Evolutionary conservation across 2,797 vertebrate species (phyloP), one percentile per base, ranked within the genome.

Genomic region (Ammospiza maritima): DNA sequence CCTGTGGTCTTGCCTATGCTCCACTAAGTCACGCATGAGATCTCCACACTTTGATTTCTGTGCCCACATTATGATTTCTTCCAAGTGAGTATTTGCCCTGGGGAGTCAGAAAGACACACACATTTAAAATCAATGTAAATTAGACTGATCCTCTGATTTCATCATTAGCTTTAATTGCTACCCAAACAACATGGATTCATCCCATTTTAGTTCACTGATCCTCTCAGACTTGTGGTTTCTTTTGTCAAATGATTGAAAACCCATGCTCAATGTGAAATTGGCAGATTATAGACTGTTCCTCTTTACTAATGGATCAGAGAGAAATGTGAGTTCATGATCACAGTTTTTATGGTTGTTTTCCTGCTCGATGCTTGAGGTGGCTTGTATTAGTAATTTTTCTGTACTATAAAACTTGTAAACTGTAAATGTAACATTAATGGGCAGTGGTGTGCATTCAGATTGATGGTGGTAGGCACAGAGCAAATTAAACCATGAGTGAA

Each of bases 401-500:
- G 45, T 70, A 18, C 75, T 73, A 30, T 91, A 80, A 89, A 94
- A 85, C 23, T 72, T 89, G 61, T 92, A 88, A 89, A 78, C 51
- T 72, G 16, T 58, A 85, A 92, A 91, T 45, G 65, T 85, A 38
- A 85, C 89, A 57, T 92, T 94, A 91, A 91, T 72, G 60, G 72
- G 32, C 73, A 84, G 66, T 79, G 71, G 32, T 85, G 56, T 92
- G 62, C 73, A 84, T 79, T 94, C 64, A 91, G 44, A 61, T 70
- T 91, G 76, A 93, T 73, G 48, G 29, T 73, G 48, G n/a, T 84
- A 86, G 44, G 66, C 70, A 42, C 62, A 81, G 81, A 81, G 70
- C 87, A 91, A 94, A 93, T 93, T 96, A 93, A 96, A 92, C 69
- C 42, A 27, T 64, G 77, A 81, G 48, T 45, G 60, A 94, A 91